Conservation (phyloP, 2,113 vertebrate species). For the Aplodontia rufa region DNA sequence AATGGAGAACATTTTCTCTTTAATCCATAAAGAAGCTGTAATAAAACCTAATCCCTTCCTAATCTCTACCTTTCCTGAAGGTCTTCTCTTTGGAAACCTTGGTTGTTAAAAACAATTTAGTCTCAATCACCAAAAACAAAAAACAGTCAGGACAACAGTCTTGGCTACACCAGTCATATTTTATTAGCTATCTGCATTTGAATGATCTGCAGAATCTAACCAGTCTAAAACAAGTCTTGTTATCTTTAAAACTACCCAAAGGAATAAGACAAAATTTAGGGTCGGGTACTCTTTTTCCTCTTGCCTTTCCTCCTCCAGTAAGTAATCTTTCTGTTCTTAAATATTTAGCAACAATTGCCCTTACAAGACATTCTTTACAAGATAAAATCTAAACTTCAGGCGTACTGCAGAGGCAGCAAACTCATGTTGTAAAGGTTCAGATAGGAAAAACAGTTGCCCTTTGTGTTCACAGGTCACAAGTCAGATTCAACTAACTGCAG, state of each 20-base stretch:
- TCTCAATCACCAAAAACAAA: not conserved
- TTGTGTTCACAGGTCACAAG: not conserved
- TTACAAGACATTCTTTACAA: slow-evolving; percentile 1
- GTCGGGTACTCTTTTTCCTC: not conserved
- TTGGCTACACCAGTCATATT: not conserved
- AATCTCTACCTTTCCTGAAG: not conserved
- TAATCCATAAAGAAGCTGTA: not conserved
- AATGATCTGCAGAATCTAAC: not conserved
- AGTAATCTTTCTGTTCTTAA: not conserved
- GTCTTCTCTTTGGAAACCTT: slow-evolving; percentile 17
- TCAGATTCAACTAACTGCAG: not conserved
- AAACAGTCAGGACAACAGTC: not conserved
- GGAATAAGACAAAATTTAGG: not conserved
- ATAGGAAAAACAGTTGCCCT: not conserved
- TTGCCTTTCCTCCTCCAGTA: not conserved
- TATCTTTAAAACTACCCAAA: slow-evolving; percentile 13
- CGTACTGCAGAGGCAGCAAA: not conserved
- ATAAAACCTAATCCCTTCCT: not conserved
- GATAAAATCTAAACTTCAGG: not conserved
- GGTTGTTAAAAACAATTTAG: slow-evolving; percentile 28
- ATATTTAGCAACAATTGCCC: not conserved
- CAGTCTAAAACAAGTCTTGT: not conserved
- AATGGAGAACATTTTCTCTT: slow-evolving; percentile 2
- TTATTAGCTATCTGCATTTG: not conserved
- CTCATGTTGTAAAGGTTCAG: not conserved